Base-by-base conservation (phyloP, 2,888 invertebrate species). In the Acanthoscelides obtectus region DNA sequence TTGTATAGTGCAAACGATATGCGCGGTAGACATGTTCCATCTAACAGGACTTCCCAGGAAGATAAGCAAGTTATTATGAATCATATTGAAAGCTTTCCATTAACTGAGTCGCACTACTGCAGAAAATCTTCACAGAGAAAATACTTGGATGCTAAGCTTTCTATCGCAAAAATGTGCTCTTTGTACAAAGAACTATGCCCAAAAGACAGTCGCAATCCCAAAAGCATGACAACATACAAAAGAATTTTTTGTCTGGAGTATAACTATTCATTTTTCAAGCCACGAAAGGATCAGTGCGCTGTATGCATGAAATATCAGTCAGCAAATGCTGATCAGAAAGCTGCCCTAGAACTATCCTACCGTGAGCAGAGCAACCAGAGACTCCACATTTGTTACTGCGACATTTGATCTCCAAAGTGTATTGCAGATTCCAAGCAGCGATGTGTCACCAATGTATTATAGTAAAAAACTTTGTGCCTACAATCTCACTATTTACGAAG, bases 301-400 rank as follows among this genome's bases (percentile, higher is more conserved):
- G 72, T 73, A 21, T 79, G 78, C 70, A 66, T 66, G 70, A 25
- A 66, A 1, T 73, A 72, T 25, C 65, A 71, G 69, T 25, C 25
- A 5, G 4, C 4, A 8, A 8, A 8, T 25, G 8, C 8, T 27
- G 73, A 73, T 22, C 45, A 72, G n/a, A 67, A 3, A 64, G 20
- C 22, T 20, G 25, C 25, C 68, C n/a, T 70, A 27, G 64, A 68
- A 22, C 71, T 69, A 20, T 22, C 5, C 68, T 71, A 73, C 67
- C 20, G 64, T 2, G 69, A 20, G 20, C 72, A 70, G 75, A 74
- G 71, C 73, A n/a, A n/a, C 17, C 12, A 75, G 77, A 74, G 70
- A 22, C n/a, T n/a, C 71, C 63, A 77, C 70, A 63, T 81, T 81
- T 75, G 71, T 79, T 70, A 73, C 72, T 27, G 76, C 74, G 20